Evolutionary conservation across 1,140 invertebrate species (phyloP), one percentile per base, ranked within the genome.

Genomic region (Lepidurus couesii): DNA sequence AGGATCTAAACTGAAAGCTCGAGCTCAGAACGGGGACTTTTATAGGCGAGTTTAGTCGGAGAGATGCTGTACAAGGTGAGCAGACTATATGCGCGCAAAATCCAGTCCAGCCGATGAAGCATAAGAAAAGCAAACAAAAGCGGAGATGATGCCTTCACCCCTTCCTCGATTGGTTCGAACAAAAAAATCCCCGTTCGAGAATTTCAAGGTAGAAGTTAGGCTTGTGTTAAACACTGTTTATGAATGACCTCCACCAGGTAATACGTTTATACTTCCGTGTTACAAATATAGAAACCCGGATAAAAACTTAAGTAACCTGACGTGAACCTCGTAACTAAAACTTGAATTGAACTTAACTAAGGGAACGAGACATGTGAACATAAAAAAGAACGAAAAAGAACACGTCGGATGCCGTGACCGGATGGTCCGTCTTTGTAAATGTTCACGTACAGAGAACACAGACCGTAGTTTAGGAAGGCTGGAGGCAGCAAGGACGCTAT

Each of bases 1-100:
- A 65, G 21, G 53, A 65, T 65, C 53, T 65, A 65, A 65, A 65
- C 53, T 65, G 53, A 65, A 65, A 65, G 53, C 53, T 65, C 53
- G 53, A 65, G 53, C 53, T 65, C 21, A 65, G 53, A 65, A 65
- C 53, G 21, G 6, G 53, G 53, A 65, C 53, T 65, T 65, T 65
- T 65, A 65, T 65, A 65, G 53, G 53, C 53, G 53, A 65, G 53
- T 65, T 65, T 65, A n/a, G 16, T 65, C n/a, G 53, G 53, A 65
- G 21, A 65, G 53, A 65, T 65, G 53, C 53, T 65, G 16, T 65
- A 21, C 53, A 65, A 65, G 53, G 53, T 65, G 53, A 65, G 53
- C 53, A 65, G 53, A n/a, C 53, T 65, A 65, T 21, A 65, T 65
- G 53, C 53, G 53, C 53, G 53, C 53, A 65, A 65, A n/a, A 65